phyloP scores from a whole-genome alignment of 2,113 vertebrate genomes.

The Hypanus sabinus region DNA sequence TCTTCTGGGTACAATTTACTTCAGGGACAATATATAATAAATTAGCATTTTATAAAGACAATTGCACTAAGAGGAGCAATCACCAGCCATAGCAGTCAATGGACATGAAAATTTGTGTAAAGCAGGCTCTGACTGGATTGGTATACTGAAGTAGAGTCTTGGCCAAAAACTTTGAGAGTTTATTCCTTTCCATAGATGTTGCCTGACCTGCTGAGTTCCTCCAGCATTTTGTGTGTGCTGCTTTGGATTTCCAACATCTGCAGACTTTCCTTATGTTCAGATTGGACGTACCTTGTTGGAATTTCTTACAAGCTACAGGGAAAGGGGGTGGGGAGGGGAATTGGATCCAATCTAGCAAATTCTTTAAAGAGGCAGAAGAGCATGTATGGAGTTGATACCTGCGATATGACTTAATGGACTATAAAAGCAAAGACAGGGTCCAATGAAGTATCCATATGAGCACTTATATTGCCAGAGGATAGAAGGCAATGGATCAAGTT shows the following conservation, averaged over 20 bases:
- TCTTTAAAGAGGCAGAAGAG: neutral
- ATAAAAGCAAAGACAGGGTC: too few relatives aligned
- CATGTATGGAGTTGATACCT: neutral
- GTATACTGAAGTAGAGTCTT: too few relatives aligned
- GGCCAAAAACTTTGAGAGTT: too few relatives aligned
- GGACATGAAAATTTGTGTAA: neutral
- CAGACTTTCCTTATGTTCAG: too few relatives aligned
- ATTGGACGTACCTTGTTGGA: neutral
- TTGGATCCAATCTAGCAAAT: neutral
- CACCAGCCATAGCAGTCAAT: neutral
- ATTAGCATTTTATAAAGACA: neutral
- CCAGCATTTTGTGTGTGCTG: too few relatives aligned
- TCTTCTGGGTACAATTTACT: neutral
- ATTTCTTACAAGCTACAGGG: neutral
- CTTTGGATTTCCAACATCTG: too few relatives aligned
- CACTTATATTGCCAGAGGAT: too few relatives aligned
- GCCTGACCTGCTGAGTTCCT: too few relatives aligned
- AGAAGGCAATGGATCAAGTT: too few relatives aligned
- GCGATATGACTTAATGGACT: neutral
- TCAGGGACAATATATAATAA: neutral
- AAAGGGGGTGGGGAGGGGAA: neutral
- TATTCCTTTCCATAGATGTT: too few relatives aligned
- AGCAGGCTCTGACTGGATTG: neutral
- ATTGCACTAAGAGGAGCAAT: neutral
- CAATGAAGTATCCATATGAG: too few relatives aligned